Percentiles rank a stretch among this genome's conserved stretches.
phyloP scores from a whole-genome alignment of 2,113 vertebrate species.

The Sigmodon hispidus region DNA sequence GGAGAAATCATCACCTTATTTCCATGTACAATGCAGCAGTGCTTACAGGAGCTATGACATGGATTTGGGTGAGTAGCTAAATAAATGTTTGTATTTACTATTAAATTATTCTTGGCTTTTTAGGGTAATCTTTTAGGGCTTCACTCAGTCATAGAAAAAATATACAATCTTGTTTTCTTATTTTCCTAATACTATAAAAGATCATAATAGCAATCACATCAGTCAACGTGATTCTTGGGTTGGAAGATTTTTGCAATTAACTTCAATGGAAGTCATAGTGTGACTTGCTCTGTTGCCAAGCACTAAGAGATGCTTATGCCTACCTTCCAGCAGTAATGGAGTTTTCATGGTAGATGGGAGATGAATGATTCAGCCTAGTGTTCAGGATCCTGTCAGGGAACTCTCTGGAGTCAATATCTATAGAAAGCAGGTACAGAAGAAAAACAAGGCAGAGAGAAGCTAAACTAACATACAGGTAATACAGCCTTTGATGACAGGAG shows the following conservation, averaged over 20 bases:
- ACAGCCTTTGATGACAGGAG: not conserved
- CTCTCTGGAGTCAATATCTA: not conserved
- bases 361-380: not conserved
- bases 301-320: not conserved
- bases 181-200: not conserved
- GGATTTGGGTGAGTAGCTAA: not conserved
- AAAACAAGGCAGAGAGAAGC: not conserved
- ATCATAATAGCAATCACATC: not conserved
- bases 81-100: not conserved
- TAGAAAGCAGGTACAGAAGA: not conserved
- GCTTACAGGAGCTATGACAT: too few relatives aligned
- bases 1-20: not conserved
- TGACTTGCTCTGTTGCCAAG: not conserved
- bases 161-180: not conserved
- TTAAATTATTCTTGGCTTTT: not conserved
- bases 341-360: not conserved
- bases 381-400: not conserved
- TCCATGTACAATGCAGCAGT: not conserved
- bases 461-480: not conserved
- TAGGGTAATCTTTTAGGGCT: not conserved
- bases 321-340: not conserved
- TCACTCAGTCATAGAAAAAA: not conserved
- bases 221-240: not conserved
- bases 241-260: not conserved
- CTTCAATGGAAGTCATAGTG: not conserved